Evolutionary conservation across 2,797 vertebrate genomes (phyloP).

Genomic region (Epinephelus coioides): DNA sequence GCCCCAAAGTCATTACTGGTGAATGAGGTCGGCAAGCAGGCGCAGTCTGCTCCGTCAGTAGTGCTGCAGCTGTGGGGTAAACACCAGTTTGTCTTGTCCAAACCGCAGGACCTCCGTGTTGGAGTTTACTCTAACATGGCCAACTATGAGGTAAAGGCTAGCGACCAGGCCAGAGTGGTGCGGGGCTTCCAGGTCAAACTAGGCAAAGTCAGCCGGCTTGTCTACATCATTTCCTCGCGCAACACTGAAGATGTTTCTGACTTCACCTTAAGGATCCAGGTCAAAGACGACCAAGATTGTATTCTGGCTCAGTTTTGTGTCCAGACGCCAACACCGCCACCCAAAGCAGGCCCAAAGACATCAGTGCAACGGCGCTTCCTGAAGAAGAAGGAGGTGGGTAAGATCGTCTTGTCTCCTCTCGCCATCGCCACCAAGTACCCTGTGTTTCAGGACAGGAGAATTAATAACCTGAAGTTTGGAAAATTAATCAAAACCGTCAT

Average conservation of each 20-base stretch:
- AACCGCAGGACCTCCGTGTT: constrained; percentile 92
- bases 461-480: constrained; percentile 92
- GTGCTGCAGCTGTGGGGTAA: constrained; percentile 97
- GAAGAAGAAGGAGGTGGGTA: constrained; percentile 96
- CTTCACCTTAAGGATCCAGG: constrained; percentile 93
- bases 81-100: constrained; percentile 92
- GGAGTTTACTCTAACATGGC: constrained; percentile 96
- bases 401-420: constrained; percentile 93
- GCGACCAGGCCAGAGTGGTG: constrained; percentile 89
- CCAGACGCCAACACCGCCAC: constrained; percentile 93
- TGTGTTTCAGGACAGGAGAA: constrained; percentile 91
- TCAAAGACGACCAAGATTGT: constrained; percentile 91
- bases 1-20: constrained; percentile 94
- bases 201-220: constrained; percentile 94
- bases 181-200: constrained; percentile 96
- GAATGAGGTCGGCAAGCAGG: constrained; percentile 89
- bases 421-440: constrained; percentile 92
- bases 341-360: constrained; percentile 89
- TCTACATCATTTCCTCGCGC: constrained; percentile 91
- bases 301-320: constrained; percentile 96
- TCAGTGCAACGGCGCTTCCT: constrained; percentile 92
- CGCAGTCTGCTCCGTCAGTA: constrained; percentile 86
- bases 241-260: constrained; percentile 89
- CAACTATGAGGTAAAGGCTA: constrained; percentile 91
- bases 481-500: constrained; percentile 96